Percentiles rank a stretch among this genome's conserved stretches.
Evolutionary conservation across 1,140 invertebrate species (phyloP).

Genomic region (Lepidurus couesii): DNA sequence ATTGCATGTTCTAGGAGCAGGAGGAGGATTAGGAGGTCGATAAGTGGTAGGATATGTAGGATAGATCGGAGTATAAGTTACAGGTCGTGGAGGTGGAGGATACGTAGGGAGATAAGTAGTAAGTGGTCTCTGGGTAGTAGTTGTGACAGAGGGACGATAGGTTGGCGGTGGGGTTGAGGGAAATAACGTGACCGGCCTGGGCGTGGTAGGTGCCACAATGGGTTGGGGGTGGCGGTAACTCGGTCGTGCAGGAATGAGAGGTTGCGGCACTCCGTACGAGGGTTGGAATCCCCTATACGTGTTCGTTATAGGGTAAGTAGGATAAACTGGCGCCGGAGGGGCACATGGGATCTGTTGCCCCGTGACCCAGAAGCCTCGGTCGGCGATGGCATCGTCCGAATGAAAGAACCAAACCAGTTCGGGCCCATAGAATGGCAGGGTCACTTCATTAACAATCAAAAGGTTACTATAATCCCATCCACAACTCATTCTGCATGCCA

Average conservation of each 20-base stretch:
- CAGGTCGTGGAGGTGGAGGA: constrained; percentile 9
- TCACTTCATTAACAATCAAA: constrained; percentile 26
- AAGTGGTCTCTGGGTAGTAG: constrained; percentile 3
- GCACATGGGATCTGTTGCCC: constrained; percentile 35
- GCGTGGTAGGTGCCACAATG: constrained; percentile 9
- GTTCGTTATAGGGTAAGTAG: background rate
- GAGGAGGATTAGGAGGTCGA: constrained; percentile 15
- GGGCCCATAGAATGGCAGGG: constrained; percentile 31
- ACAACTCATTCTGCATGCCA: background rate
- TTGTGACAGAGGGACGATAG: constrained; percentile 18
- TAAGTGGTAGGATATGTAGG: constrained; percentile 21
- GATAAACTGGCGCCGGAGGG: background rate
- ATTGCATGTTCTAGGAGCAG: constrained; percentile 27
- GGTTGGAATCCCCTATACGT: constrained; percentile 8
- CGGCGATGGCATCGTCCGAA: constrained; percentile 31
- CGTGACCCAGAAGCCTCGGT: constrained; percentile 36
- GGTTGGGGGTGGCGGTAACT: background rate
- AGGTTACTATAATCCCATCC: background rate
- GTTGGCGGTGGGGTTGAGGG: background rate
- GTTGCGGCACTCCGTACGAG: background rate
- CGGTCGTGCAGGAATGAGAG: background rate
- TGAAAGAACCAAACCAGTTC: constrained; percentile 36
- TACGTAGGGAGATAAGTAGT: background rate
- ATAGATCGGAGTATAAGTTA: background rate
- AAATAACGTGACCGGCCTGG: background rate